These are phyloP conservation scores for Sphaerodactylus townsendi DNA, from an alignment of 2,113 vertebrate genomes.

Conservation along the genomic window DNA sequence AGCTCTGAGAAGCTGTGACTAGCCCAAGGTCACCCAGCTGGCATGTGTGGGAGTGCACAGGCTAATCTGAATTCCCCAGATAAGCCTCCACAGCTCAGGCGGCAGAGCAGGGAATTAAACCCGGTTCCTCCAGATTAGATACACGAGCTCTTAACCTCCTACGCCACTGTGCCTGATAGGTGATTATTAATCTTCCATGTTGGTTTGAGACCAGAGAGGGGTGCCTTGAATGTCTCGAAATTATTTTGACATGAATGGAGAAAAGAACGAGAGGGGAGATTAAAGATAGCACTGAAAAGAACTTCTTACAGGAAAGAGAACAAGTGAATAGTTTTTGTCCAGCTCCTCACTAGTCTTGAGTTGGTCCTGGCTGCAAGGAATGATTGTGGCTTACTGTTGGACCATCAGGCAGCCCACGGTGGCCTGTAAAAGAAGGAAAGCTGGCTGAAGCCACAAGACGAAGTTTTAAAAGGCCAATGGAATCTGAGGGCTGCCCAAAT, in stretches of 20 bases:
- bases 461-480: conserved; percentile 14
- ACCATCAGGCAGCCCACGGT: neutral
- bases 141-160: no score
- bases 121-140: no score
- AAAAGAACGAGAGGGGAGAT: neutral
- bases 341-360: conserved; percentile 6
- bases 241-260: conserved; percentile 13
- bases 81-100: no score
- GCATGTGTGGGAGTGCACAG: no score
- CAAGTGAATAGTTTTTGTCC: rapidly evolving
- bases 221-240: conserved; percentile 9
- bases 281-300: neutral
- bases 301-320: conserved; percentile 9
- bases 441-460: neutral
- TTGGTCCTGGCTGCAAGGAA: rapidly evolving
- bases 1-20: no score
- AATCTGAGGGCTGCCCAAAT: conserved; percentile 43
- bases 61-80: no score
- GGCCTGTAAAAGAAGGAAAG: neutral
- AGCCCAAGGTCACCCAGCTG: no score
- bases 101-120: no score
- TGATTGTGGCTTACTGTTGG: neutral
- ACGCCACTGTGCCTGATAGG: no score
- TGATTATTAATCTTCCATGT: neutral
- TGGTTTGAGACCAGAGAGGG: conserved; percentile 11